phyloP scores from a whole-genome alignment of 2,113 vertebrate species.

The Odocoileus hemionus region DNA sequence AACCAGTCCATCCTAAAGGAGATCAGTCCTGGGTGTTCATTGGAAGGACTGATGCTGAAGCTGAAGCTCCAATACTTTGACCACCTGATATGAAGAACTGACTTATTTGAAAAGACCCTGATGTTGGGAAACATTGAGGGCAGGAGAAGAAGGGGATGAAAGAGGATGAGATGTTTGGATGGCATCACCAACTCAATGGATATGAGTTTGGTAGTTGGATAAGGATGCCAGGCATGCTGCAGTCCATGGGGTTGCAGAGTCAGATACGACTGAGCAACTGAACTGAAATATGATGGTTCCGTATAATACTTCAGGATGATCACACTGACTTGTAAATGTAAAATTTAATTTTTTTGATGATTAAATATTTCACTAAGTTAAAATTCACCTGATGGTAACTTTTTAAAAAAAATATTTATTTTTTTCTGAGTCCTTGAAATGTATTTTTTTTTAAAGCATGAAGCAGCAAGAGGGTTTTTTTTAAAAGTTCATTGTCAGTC shows the following conservation, averaged over 20 bases:
- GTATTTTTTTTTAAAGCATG: background rate
- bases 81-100: background rate
- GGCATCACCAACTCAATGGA: background rate
- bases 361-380: background rate
- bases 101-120: background rate
- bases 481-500: background rate
- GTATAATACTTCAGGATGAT: background rate
- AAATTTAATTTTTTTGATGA: background rate
- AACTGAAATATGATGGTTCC: background rate
- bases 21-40: background rate
- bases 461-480: background rate
- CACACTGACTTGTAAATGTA: background rate
- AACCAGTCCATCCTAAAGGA: background rate
- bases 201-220: background rate
- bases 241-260: accelerated
- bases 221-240: background rate
- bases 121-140: background rate
- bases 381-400: background rate
- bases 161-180: background rate
- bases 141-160: background rate
- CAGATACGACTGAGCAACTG: accelerated
- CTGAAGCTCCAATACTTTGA: background rate
- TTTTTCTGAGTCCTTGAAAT: background rate
- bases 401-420: background rate
- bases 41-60: background rate